A percentile compares a stretch with the other conserved stretches of the same genome.
Conservation (phyloP, 2,797 vertebrate species). For the Echiichthys vipera region DNA sequence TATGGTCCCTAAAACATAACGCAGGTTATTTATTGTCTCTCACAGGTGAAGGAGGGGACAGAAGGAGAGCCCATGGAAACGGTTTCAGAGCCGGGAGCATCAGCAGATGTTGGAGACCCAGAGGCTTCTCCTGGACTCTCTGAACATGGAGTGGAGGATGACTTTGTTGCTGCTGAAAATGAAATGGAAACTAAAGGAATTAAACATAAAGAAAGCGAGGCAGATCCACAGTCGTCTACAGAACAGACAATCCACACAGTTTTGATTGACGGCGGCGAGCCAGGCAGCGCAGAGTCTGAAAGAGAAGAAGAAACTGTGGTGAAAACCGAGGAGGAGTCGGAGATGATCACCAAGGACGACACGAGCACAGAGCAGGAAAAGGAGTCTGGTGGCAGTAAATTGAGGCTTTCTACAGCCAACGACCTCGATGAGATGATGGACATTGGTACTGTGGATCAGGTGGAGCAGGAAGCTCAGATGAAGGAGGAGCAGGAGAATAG, state of each 20-base stretch:
- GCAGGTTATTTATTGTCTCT: not conserved
- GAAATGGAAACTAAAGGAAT: slow-evolving; percentile 4
- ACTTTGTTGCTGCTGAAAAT: slow-evolving; percentile 2
- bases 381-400: not conserved
- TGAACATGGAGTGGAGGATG: not conserved
- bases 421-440: slow-evolving; percentile 80
- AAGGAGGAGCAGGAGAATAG: slow-evolving; percentile 52
- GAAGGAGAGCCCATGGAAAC: slow-evolving; percentile 36
- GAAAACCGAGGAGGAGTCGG: slow-evolving; percentile 14
- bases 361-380: not conserved
- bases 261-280: not conserved
- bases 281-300: not conserved
- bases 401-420: not conserved
- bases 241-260: slow-evolving; percentile 3
- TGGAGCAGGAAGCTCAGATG: slow-evolving; percentile 78
- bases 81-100: slow-evolving; percentile 6
- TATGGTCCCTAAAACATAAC: too few species aligned
- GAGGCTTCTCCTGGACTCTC: slow-evolving; percentile 11
- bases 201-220: not conserved
- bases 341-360: not conserved
- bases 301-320: not conserved
- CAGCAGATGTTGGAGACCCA: slow-evolving; percentile 4
- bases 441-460: slow-evolving; percentile 72
- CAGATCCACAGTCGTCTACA: not conserved
- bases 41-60: slow-evolving; percentile 33